Percentiles rank a stretch among this genome's conserved stretches.
These are phyloP conservation scores for Pachypeltis micranthus DNA, from an alignment of 1,140 invertebrate species.

Conservation along the genomic window DNA sequence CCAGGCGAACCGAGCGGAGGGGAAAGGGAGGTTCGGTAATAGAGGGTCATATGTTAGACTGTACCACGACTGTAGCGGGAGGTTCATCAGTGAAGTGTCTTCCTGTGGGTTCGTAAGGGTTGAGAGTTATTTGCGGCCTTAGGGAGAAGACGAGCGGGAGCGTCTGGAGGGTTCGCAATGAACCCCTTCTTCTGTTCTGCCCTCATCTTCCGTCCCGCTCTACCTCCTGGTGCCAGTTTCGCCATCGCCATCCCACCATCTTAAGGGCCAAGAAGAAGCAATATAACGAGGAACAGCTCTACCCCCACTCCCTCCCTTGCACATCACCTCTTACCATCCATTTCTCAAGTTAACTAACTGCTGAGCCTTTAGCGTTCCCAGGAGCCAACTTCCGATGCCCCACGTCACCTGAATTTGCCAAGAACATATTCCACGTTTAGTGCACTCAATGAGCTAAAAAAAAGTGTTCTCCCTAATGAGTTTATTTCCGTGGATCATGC, in stretches of 20 bases:
- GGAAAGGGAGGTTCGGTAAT: neutral
- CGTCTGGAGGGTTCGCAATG: neutral
- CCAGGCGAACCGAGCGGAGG: neutral
- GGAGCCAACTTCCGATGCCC: too few relatives aligned
- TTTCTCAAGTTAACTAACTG: conserved; percentile 6
- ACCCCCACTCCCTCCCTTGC: too few relatives aligned
- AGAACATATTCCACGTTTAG: too few relatives aligned
- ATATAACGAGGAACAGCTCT: neutral
- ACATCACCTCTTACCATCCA: neutral
- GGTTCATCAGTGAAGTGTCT: conserved; percentile 9
- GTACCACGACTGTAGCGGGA: neutral
- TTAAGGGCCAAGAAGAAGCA: neutral
- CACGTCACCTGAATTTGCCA: too few relatives aligned
- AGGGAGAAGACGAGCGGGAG: neutral
- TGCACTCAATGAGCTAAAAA: too few relatives aligned
- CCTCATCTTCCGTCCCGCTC: neutral
- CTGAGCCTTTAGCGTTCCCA: neutral
- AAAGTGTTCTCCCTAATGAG: too few relatives aligned
- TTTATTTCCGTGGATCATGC: too few relatives aligned
- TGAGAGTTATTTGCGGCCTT: conserved; percentile 9
- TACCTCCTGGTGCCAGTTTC: too few relatives aligned
- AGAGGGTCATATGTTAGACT: conserved; percentile 9
- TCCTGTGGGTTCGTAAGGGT: conserved; percentile 4
- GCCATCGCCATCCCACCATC: neutral
- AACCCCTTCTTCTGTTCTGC: neutral